Evolutionary conservation across 2,113 vertebrate species (phyloP), one percentile per base, ranked within the genome.

Genomic region (Eolophus roseicapilla): DNA sequence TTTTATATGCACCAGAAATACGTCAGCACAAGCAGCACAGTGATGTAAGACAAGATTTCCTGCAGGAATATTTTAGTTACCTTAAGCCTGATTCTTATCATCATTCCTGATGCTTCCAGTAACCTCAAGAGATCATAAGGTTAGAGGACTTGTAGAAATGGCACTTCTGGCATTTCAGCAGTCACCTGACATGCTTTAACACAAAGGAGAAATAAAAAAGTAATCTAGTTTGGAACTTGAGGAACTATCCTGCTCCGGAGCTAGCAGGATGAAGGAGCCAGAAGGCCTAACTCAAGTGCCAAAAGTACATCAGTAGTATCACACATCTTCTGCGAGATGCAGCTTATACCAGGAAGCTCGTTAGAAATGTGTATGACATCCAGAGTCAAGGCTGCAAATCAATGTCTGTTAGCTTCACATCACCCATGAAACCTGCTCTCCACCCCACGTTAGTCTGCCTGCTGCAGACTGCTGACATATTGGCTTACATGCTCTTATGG

Each of bases 201-300:
- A 83, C 43, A 60, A 55, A 64, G 39, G 91, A 39, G 39, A 70
- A 67, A 84, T 0, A 7, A 4, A 55, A 63, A 50, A 57, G 28
- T 0, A 9, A 62, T 35, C 62, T 28, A 3, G 70, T 75, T 87
- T 80, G 92, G 95, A 89, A 91, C 88, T 76, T 82, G 88, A 91
- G 88, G 73, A 67, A 29, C 46, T 37, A 63, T n/a, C 75, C 90
- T 33, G 60, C 55, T 93, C 43, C 1, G 1, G 27, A 95, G 76
- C 74, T 6, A 74, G 88, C 57, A 64, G 86, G 90, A 79, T 65
- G 60, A 39, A 47, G 60, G 68, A 93, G 62, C 43, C 93, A 89
- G 83, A 27, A 89, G 81, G 86, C 41, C 75, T 16, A 39, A 35
- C 13, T 46, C 49, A 59, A 95, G 91, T 82, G 83, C 88, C 93